Conservation (phyloP, 2,888 invertebrate genomes). For the Parapristionchus giblindavisi region DNA sequence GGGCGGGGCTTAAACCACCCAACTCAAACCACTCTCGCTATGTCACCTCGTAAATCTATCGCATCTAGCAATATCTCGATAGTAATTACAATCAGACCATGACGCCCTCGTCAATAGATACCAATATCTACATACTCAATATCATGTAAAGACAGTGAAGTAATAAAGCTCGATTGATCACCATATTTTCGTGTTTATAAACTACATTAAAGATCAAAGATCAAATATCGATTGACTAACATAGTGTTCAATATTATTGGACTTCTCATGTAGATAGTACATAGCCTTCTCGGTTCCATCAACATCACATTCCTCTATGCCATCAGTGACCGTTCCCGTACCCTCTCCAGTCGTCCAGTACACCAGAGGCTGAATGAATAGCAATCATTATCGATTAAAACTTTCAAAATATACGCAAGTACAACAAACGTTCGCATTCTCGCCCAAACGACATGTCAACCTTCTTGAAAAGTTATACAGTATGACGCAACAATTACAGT, state of each 20-base stretch:
- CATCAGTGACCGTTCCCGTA: not conserved
- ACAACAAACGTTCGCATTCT: not conserved
- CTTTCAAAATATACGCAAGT: not conserved
- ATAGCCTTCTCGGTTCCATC: not conserved
- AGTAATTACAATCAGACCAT: too few species aligned
- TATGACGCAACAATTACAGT: not conserved
- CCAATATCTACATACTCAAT: too few species aligned
- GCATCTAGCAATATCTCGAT: too few species aligned
- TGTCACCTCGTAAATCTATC: too few species aligned
- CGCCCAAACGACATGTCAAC: not conserved
- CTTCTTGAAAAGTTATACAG: not conserved
- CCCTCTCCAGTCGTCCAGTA: not conserved
- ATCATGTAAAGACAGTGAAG: too few species aligned
- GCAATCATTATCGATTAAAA: not conserved
- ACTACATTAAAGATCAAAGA: not conserved
- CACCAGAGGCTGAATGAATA: constrained; percentile 1
- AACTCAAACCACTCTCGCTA: too few species aligned
- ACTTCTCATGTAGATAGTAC: constrained; percentile 32
- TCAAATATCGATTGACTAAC: not conserved
- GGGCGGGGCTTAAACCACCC: not conserved
- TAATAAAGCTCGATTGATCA: not conserved
- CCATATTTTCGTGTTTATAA: not conserved
- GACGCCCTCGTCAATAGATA: too few species aligned
- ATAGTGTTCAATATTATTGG: not conserved
- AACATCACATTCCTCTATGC: constrained; percentile 22